Conservation (phyloP, 1,140 invertebrate species). For the Drosophila arawakana region DNA sequence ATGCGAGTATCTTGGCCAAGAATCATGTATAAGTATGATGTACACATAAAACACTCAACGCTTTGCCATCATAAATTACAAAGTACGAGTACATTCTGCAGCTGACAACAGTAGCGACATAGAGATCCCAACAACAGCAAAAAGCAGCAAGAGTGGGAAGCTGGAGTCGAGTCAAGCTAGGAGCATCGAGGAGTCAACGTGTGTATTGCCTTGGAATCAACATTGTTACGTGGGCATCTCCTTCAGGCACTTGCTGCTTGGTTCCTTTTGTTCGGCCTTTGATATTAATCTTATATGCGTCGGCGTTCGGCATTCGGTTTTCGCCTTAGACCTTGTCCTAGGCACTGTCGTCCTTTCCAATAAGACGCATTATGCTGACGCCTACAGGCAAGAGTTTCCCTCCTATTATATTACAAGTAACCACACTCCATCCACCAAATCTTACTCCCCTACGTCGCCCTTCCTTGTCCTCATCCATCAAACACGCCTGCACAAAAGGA, state of each 20-base stretch:
- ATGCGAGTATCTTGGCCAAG: not conserved
- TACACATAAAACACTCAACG: conserved; percentile 31
- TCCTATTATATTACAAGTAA: conserved; percentile 6
- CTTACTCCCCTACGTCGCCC: not conserved
- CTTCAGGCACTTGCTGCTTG: conserved; percentile 13
- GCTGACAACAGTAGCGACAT: not conserved
- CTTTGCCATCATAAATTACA: conserved; percentile 46
- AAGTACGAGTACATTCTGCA: conserved; percentile 30
- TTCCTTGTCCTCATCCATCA: no score
- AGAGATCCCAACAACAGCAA: not conserved
- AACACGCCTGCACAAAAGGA: not conserved
- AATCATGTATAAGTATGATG: conserved; percentile 16
- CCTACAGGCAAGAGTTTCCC: conserved; percentile 12
- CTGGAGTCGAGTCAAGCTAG: no score
- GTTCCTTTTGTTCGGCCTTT: conserved; percentile 15
- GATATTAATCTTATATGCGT: conserved; percentile 42
- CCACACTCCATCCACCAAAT: not conserved
- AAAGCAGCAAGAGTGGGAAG: not conserved
- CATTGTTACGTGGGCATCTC: conserved; percentile 13
- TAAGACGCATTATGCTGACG: conserved; percentile 18
- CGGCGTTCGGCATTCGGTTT: conserved; percentile 15
- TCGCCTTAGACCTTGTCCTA: not conserved
- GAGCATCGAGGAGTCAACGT: not conserved
- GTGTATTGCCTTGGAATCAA: not conserved
- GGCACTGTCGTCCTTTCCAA: not conserved